phyloP scores from a whole-genome alignment of 1,140 invertebrate genomes.

The Lucilia cuprina region DNA sequence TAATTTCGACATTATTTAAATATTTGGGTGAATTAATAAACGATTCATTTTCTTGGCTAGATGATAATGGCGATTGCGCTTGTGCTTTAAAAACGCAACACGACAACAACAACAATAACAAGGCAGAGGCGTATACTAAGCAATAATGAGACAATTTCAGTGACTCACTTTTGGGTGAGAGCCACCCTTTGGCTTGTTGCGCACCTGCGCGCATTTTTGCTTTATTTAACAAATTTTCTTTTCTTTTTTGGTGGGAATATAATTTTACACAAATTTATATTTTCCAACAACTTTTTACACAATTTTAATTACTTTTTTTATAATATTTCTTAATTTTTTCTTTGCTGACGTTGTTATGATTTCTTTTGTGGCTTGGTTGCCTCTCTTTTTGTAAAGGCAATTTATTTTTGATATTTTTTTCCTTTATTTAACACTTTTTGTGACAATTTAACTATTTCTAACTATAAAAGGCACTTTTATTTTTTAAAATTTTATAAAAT shows the following conservation, averaged over 20 bases:
- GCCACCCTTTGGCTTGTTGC: not conserved
- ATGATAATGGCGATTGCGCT: not conserved
- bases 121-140: not conserved
- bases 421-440: not conserved
- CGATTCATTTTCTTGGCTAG: conserved; percentile 36
- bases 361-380: not conserved
- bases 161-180: not conserved
- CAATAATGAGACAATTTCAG: not conserved
- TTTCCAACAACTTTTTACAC: not conserved
- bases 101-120: not conserved
- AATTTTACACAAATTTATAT: not conserved
- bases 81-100: not conserved
- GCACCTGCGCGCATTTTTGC: conserved; percentile 20
- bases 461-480: not conserved
- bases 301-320: not conserved
- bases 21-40: conserved; percentile 46
- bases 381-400: not conserved
- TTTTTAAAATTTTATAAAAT: not conserved
- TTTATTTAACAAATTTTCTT: not conserved
- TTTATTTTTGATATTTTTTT: not conserved
- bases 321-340: not conserved
- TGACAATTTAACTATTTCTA: not conserved
- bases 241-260: not conserved
- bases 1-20: conserved; percentile 50
- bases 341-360: not conserved